Evolutionary conservation across 2,888 invertebrate genomes (phyloP), one percentile per base, ranked within the genome.

Genomic region (Litoditis marina): DNA sequence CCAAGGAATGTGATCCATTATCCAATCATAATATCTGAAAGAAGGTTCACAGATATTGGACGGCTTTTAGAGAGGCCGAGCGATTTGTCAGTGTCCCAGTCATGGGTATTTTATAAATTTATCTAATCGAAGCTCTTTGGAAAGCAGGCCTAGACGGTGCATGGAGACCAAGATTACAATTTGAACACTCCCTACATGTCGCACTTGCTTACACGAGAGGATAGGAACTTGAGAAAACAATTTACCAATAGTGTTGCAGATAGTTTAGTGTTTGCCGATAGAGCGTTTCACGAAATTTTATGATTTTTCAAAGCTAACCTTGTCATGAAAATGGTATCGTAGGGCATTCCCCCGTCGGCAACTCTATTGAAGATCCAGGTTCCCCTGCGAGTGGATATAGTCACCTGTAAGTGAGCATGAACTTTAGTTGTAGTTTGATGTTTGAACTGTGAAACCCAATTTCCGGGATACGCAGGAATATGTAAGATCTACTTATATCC

Each of bases 381-480:
- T 13, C 85, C 85, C 8, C 84, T 69, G 3, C 85, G 74, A 0
- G 85, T 85, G 42, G 84, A 84, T n/a, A 85, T 76, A 31, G 81
- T 84, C 0, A 84, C 84, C 84, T 85, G 25, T 8, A 44, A 19
- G 25, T 5, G 6, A 44, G 19, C 3, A 44, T 31, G 53, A 53
- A 30, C 16, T 1, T 27, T 32, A 22, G 53, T 7, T 13, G 30
- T 16, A 53, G 13, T 55, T 19, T 51, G n/a, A n/a, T n/a, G n/a
- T n/a, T n/a, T n/a, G n/a, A n/a, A n/a, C n/a, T n/a, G n/a, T n/a
- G n/a, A n/a, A n/a, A n/a, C n/a, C n/a, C n/a, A n/a, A n/a, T n/a
- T n/a, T n/a, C n/a, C n/a, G n/a, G n/a, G n/a, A n/a, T n/a, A n/a
- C n/a, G n/a, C n/a, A n/a, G n/a, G n/a, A n/a, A n/a, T n/a, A n/a